Evolutionary conservation across 1,140 invertebrate species (phyloP).

Genomic region (Microplitis mediator): DNA sequence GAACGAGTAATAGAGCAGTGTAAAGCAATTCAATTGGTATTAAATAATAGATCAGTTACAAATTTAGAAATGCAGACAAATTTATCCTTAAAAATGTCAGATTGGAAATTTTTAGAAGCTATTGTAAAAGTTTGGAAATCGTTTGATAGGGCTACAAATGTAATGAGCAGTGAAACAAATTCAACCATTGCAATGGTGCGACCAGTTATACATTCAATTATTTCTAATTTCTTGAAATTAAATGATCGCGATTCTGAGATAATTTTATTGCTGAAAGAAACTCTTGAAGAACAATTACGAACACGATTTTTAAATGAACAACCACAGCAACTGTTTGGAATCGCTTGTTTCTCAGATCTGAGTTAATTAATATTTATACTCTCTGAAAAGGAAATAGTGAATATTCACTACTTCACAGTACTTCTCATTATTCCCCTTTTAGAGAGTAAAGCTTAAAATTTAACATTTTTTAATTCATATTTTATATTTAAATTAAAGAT

Average conservation of each 20-base stretch:
- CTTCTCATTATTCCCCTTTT: neutral
- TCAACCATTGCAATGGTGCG: constrained; percentile 23
- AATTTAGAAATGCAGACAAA: neutral
- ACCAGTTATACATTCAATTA: neutral
- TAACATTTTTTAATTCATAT: neutral
- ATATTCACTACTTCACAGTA: neutral
- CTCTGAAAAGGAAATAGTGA: neutral
- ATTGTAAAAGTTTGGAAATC: neutral
- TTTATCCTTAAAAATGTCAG: neutral
- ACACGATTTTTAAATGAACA: neutral
- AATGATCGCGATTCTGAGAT: neutral
- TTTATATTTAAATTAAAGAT: neutral
- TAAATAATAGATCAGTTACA: neutral
- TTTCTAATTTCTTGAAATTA: constrained; percentile 3
- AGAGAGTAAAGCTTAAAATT: no score
- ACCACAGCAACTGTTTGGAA: neutral
- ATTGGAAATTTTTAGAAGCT: constrained; percentile 9
- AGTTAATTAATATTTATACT: no score
- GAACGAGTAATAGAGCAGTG: no score
- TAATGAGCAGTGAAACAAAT: constrained; percentile 17
- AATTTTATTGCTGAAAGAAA: constrained; percentile 2
- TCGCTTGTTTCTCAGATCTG: neutral
- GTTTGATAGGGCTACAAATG: constrained; percentile 14
- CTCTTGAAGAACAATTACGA: neutral
- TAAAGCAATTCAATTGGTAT: neutral